Evolutionary conservation across 2,113 vertebrate genomes (phyloP).

Genomic region (Bettongia penicillata): DNA sequence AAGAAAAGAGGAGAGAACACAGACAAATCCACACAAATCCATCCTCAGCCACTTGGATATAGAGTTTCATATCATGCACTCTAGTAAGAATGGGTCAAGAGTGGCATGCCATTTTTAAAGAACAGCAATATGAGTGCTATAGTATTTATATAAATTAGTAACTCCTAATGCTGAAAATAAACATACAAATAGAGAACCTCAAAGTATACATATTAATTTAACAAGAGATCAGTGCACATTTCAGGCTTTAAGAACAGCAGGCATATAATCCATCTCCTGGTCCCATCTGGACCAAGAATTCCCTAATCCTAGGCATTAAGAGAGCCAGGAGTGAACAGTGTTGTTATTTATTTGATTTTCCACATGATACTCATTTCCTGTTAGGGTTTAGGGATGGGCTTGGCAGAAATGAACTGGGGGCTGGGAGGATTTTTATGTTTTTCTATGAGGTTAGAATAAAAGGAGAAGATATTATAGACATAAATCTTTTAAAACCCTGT

Average conservation of each 20-base stretch:
- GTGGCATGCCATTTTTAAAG: background rate
- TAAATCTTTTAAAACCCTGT: background rate
- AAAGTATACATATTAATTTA: background rate
- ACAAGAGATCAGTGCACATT: background rate
- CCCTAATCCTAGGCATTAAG: background rate
- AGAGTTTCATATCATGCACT: background rate
- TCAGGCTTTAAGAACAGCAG: background rate
- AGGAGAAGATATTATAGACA: background rate
- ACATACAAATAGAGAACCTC: background rate
- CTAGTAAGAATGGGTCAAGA: background rate
- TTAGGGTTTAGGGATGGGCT: background rate
- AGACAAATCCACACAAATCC: slow-evolving; percentile 17
- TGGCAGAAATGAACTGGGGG: background rate
- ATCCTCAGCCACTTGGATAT: background rate
- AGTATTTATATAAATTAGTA: background rate
- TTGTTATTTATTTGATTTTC: slow-evolving; percentile 2
- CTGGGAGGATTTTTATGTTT: background rate
- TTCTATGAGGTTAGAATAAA: slow-evolving; percentile 13
- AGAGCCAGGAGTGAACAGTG: background rate
- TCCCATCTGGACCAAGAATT: background rate
- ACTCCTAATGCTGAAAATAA: background rate
- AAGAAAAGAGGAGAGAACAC: background rate
- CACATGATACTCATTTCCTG: background rate
- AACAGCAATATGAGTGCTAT: background rate
- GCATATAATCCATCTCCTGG: background rate